A percentile compares a stretch with the other conserved stretches of the same genome.
Conservation (phyloP, 2,888 invertebrate species). For the Blastobasis adustella region DNA sequence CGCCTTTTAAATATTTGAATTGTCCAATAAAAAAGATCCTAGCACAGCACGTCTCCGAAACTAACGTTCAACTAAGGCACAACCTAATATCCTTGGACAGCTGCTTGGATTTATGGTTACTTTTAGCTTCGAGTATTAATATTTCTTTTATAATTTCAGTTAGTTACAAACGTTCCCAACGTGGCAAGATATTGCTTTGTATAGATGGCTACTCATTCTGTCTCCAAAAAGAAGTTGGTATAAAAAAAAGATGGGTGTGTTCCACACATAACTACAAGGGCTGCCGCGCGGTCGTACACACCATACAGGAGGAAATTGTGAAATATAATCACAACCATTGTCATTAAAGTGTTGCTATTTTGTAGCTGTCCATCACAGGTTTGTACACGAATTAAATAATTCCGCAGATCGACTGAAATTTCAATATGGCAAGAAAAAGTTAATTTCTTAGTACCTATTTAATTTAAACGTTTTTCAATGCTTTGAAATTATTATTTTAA, state of each 20-base stretch:
- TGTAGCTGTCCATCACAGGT: too few relatives aligned
- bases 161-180: neutral
- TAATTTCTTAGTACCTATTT: too few relatives aligned
- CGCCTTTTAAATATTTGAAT: too few relatives aligned
- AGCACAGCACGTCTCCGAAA: too few relatives aligned
- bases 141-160: neutral
- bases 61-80: neutral
- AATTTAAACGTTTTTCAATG: too few relatives aligned
- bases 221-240: neutral
- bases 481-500: too few relatives aligned
- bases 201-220: neutral
- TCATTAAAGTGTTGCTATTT: too few relatives aligned
- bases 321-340: slow-evolving; percentile 13
- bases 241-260: slow-evolving; percentile 13
- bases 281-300: slow-evolving; percentile 13
- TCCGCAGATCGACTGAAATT: too few relatives aligned
- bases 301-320: slow-evolving; percentile 11
- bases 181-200: neutral
- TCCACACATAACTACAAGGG: slow-evolving; percentile 9
- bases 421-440: too few relatives aligned
- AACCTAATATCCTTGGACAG: neutral
- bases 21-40: too few relatives aligned
- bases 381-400: too few relatives aligned
- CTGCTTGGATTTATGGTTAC: neutral
- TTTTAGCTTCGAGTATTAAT: neutral